Evolutionary conservation across 2,113 vertebrate genomes (phyloP).

Genomic region (Lepus americanus): DNA sequence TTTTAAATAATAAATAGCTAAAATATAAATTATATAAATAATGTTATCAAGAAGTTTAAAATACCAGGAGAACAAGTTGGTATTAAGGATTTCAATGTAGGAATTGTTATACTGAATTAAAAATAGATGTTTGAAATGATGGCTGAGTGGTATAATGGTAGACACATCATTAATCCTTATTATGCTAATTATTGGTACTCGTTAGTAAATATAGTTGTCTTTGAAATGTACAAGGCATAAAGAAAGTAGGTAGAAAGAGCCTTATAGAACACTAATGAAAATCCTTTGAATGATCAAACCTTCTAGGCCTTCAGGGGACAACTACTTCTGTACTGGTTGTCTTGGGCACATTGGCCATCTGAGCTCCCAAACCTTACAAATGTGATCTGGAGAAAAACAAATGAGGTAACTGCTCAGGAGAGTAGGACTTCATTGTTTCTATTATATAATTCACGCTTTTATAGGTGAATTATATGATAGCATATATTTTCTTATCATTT

Average conservation of each 20-base stretch:
- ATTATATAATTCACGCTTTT: not conserved
- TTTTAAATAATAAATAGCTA: not conserved
- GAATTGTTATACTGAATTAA: not conserved
- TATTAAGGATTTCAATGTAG: conserved; percentile 26
- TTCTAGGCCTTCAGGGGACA: not conserved
- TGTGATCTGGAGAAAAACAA: not conserved
- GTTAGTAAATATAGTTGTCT: not conserved
- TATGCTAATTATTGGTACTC: not conserved
- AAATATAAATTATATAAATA: not conserved
- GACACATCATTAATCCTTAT: not conserved
- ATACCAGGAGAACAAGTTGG: not conserved
- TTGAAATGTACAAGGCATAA: conserved; percentile 4
- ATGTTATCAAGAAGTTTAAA: not conserved
- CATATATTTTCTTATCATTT: not conserved
- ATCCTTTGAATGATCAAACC: not conserved
- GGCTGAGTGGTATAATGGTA: not conserved
- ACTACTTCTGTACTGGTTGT: not conserved
- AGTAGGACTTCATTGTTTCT: not conserved
- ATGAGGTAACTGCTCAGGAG: not conserved
- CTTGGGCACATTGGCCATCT: not conserved
- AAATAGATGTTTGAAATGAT: conserved; percentile 43
- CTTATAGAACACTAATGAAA: not conserved
- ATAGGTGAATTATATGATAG: not conserved
- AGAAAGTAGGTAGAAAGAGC: not conserved
- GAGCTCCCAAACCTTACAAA: not conserved